A percentile compares a stretch with the other conserved stretches of the same genome.
Evolutionary conservation across 2,888 invertebrate genomes (phyloP).

Genomic region (Nasonia oneida): DNA sequence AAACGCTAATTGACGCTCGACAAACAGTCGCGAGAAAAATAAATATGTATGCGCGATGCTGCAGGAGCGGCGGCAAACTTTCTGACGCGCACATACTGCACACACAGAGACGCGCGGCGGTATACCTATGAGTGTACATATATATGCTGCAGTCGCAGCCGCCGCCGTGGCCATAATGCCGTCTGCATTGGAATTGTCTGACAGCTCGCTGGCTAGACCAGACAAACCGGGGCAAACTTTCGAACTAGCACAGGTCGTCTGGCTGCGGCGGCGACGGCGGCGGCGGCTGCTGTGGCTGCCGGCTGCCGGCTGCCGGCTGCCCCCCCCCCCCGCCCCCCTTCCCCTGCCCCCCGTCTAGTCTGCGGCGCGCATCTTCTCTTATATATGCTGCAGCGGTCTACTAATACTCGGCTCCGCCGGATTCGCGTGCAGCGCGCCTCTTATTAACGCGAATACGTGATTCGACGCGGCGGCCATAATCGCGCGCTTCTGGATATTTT

Average conservation of each 20-base stretch:
- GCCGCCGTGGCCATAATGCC: constrained; percentile 68
- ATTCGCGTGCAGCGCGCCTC: too few species aligned
- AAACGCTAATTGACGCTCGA: constrained; percentile 76
- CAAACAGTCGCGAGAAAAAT: constrained; percentile 67
- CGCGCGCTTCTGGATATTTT: too few species aligned
- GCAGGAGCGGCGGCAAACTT: constrained; percentile 60
- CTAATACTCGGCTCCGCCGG: not conserved
- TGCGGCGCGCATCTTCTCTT: constrained; percentile 9
- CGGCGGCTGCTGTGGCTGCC: not conserved
- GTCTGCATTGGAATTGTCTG: constrained; percentile 65
- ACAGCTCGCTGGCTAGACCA: constrained; percentile 67
- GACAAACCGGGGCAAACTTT: constrained; percentile 77
- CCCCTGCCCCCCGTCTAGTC: not conserved
- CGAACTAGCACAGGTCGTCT: constrained; percentile 78
- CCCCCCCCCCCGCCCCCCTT: not conserved
- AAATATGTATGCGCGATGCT: not conserved
- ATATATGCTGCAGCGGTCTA: not conserved
- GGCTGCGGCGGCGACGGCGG: constrained; percentile 61
- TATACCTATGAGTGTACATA: not conserved
- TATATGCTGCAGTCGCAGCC: constrained; percentile 28
- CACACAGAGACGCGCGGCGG: too few species aligned
- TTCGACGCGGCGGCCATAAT: too few species aligned
- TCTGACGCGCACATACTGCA: constrained; percentile 47
- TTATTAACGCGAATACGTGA: too few species aligned
- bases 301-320: not conserved